Conservation (phyloP, 2,888 invertebrate species). For the Patella depressa region DNA sequence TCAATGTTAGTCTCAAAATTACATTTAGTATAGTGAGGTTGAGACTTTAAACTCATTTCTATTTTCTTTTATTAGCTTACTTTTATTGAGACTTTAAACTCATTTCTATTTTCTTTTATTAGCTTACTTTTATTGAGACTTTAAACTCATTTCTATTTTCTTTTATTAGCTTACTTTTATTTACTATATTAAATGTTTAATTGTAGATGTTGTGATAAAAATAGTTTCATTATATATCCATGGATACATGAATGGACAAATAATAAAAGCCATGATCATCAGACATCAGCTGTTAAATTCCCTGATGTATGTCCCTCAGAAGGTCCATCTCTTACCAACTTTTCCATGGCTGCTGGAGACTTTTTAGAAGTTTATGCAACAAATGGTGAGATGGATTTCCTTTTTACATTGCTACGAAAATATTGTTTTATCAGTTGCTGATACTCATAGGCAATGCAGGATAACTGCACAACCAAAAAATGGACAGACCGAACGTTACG, state of each 20-base stretch:
- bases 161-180: no score
- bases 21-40: no score
- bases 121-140: no score
- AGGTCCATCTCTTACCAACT: conserved; percentile 77
- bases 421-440: neutral
- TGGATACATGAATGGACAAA: conserved; percentile 97
- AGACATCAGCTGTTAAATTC: conserved; percentile 83
- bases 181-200: neutral
- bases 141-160: no score
- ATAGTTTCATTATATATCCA: conserved; percentile 88
- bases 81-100: no score
- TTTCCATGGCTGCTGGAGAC: conserved; percentile 97
- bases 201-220: conserved; percentile 76
- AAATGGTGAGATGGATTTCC: conserved; percentile 49
- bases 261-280: conserved; percentile 85
- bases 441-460: neutral
- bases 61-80: no score
- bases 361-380: conserved; percentile 85
- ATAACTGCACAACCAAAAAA: no score
- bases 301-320: conserved; percentile 89
- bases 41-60: no score
- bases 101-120: no score
- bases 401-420: neutral
- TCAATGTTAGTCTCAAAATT: no score
- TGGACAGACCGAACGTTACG: no score